Evolutionary conservation across 2,888 invertebrate species (phyloP).

Genomic region (Lysandra coridon): DNA sequence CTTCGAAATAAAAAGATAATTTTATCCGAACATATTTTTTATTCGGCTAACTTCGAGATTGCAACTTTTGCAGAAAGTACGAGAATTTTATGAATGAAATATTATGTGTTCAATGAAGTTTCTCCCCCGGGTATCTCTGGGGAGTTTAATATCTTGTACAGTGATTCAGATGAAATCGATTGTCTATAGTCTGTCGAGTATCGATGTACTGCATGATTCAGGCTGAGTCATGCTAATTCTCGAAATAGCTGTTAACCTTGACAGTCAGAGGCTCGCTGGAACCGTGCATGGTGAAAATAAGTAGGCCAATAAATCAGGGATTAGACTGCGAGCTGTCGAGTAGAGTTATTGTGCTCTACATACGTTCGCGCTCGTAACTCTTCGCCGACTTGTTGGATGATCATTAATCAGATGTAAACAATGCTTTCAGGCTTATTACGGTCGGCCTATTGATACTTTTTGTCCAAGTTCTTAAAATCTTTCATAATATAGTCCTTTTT

Average conservation of each 20-base stretch:
- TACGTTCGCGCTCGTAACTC: constrained; percentile 14
- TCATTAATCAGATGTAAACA: constrained; percentile 12
- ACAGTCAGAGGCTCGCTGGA: constrained; percentile 47
- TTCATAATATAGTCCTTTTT: not conserved
- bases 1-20: constrained; percentile 12
- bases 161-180: constrained; percentile 37
- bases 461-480: not conserved
- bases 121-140: constrained; percentile 2
- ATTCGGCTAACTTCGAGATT: constrained; percentile 8
- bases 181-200: constrained; percentile 51
- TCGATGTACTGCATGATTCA: constrained; percentile 61
- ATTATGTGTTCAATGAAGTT: constrained; percentile 21
- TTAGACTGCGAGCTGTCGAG: constrained; percentile 25
- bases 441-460: not conserved
- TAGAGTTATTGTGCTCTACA: constrained; percentile 14
- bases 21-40: constrained; percentile 2
- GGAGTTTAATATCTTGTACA: constrained; percentile 4
- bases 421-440: not conserved
- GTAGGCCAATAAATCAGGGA: constrained; percentile 28
- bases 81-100: constrained; percentile 24
- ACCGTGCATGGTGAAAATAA: constrained; percentile 34
- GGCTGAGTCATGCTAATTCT: constrained; percentile 72
- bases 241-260: constrained; percentile 72
- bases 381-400: constrained; percentile 13
- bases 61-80: constrained; percentile 12